A percentile compares a stretch with the other conserved stretches of the same genome.
Evolutionary conservation across 2,888 invertebrate species (phyloP).

Genomic region (Acanthacorydalis orientalis): DNA sequence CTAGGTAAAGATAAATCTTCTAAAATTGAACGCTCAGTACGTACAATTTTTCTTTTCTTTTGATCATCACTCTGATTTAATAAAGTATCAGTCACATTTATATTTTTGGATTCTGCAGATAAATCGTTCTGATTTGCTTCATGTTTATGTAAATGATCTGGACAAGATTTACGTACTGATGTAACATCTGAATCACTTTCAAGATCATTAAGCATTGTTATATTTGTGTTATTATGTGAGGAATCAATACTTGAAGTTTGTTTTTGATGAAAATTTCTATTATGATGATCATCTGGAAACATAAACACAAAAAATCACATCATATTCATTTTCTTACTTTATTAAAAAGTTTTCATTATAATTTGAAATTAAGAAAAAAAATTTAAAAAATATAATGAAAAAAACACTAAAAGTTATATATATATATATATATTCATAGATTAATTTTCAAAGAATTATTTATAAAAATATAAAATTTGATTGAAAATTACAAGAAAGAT

Average conservation of each 20-base stretch:
- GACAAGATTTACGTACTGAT: background rate
- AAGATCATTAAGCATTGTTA: conserved; percentile 17
- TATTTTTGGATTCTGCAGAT: background rate
- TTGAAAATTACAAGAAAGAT: background rate
- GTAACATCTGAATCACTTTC: conserved; percentile 10
- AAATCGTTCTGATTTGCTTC: conserved; percentile 6
- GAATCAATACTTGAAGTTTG: conserved; percentile 12
- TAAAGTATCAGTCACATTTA: background rate
- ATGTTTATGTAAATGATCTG: background rate
- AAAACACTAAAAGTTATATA: no score
- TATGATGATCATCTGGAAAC: conserved; percentile 21
- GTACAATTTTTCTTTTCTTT: background rate
- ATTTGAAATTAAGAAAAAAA: no score
- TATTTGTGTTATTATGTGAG: conserved; percentile 19
- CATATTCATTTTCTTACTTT: no score
- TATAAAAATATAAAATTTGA: background rate
- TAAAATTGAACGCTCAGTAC: background rate
- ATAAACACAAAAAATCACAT: background rate
- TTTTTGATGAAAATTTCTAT: conserved; percentile 9
- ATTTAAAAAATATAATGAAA: background rate
- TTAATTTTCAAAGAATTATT: background rate
- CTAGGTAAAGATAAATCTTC: conserved; percentile 1
- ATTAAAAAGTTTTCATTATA: no score
- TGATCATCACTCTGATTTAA: background rate
- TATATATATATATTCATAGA: no score